Evolutionary conservation across 2,797 vertebrate species (phyloP).

Genomic region (Emys orbicularis): DNA sequence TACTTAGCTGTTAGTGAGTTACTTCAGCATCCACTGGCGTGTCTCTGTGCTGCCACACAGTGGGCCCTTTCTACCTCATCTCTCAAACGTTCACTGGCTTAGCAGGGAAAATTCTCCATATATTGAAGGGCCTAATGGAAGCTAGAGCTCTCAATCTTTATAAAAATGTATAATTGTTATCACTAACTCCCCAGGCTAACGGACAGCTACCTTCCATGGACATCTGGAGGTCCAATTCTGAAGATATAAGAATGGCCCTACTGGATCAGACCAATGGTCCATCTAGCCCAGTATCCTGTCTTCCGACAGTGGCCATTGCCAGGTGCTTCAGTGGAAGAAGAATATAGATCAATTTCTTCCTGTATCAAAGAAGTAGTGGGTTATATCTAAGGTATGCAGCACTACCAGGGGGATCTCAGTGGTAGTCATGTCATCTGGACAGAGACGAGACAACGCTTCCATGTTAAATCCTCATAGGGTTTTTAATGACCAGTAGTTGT

Average conservation of each 20-base stretch:
- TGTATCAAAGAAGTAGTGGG: not conserved
- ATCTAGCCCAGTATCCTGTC: not conserved
- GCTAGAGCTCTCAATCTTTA: not conserved
- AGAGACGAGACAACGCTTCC: not conserved
- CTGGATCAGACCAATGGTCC: not conserved
- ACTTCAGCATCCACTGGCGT: not conserved
- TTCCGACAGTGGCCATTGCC: not conserved
- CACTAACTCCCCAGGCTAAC: not conserved
- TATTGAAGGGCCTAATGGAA: not conserved
- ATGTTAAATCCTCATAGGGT: not conserved
- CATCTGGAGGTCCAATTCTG: not conserved
- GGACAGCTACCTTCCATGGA: not conserved
- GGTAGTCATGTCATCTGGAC: not conserved
- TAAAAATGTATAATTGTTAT: not conserved
- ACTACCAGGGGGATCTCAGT: not conserved
- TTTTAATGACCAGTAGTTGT: not conserved
- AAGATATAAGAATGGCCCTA: not conserved
- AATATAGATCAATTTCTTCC: not conserved
- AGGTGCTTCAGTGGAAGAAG: not conserved
- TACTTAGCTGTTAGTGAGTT: not conserved
- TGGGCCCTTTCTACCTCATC: not conserved
- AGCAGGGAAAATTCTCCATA: not conserved
- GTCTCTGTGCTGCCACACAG: not conserved
- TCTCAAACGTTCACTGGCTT: not conserved
- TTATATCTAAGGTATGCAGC: not conserved